These are phyloP conservation scores for Semaprochilodus insignis DNA, from an alignment of 2,797 vertebrate species.

Conservation along the genomic window DNA sequence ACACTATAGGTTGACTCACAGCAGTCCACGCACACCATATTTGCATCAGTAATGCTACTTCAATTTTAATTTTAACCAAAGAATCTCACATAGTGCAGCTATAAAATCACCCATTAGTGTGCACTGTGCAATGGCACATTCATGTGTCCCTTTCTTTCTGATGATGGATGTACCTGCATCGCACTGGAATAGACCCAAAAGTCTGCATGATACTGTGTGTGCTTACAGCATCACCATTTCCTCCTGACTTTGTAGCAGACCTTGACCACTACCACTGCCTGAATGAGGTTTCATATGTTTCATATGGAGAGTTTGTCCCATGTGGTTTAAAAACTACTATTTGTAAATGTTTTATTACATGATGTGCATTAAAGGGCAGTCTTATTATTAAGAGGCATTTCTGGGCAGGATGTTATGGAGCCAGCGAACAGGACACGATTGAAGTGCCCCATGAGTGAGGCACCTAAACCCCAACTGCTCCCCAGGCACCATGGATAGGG, in stretches of 20 bases:
- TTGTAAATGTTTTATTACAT: neutral
- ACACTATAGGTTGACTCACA: too few relatives aligned
- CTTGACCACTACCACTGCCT: neutral
- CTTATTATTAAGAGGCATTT: too few relatives aligned
- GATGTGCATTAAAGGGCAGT: neutral
- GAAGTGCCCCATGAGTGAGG: too few relatives aligned
- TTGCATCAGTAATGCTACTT: too few relatives aligned
- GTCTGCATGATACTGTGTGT: neutral
- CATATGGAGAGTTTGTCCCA: too few relatives aligned
- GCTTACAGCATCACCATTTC: neutral
- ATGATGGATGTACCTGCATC: slow-evolving; percentile 7
- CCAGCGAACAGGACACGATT: too few relatives aligned
- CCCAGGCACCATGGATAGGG: too few relatives aligned
- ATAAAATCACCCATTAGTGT: neutral
- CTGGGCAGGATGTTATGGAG: too few relatives aligned
- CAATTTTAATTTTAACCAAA: too few relatives aligned
- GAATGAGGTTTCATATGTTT: too few relatives aligned
- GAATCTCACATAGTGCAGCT: neutral
- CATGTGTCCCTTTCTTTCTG: neutral
- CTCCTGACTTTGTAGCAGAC: neutral
- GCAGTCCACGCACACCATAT: too few relatives aligned
- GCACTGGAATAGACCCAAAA: neutral
- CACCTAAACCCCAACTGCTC: too few relatives aligned
- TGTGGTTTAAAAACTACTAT: neutral
- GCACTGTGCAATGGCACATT: neutral